Percentiles rank a stretch among this genome's conserved stretches.
Conservation (phyloP, 2,113 vertebrate genomes). For the Phoxinus phoxinus region DNA sequence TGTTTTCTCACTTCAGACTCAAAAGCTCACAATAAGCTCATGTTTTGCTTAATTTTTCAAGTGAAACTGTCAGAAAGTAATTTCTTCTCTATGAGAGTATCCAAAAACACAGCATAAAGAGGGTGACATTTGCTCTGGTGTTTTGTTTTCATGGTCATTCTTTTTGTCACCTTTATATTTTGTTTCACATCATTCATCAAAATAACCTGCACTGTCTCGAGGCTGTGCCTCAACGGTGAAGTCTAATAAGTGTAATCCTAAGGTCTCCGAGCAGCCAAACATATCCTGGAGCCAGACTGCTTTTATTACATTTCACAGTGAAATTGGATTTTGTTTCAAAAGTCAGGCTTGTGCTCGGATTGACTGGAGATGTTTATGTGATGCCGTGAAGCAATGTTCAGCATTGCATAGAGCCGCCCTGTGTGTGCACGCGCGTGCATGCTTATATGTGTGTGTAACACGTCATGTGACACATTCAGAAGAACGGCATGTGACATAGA, state of each 20-base stretch:
- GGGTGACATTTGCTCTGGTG: background rate
- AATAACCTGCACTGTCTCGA: slow-evolving; percentile 25
- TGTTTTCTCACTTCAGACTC: background rate
- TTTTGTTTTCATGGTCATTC: slow-evolving; percentile 12
- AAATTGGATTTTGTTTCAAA: slow-evolving; percentile 59
- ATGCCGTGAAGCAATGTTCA: slow-evolving; percentile 18
- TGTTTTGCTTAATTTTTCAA: background rate
- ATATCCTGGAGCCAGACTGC: slow-evolving; percentile 47
- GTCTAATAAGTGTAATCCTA: slow-evolving; percentile 38
- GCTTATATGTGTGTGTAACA: slow-evolving; percentile 34
- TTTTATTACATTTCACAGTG: slow-evolving; percentile 51
- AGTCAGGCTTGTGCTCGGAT: slow-evolving; percentile 44
- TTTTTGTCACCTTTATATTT: slow-evolving; percentile 35
- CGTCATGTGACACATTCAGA: slow-evolving; percentile 18
- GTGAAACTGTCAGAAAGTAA: background rate
- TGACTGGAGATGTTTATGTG: slow-evolving; percentile 48
- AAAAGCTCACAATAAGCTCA: background rate
- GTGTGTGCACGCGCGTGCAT: slow-evolving; percentile 43
- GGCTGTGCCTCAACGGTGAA: slow-evolving; percentile 23
- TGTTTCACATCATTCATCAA: slow-evolving; percentile 39
- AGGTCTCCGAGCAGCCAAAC: slow-evolving; percentile 36
- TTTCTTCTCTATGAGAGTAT: background rate
- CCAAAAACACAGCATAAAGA: background rate
- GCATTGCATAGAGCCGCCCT: background rate
- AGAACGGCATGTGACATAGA: background rate